A percentile compares a stretch with the other conserved stretches of the same genome.
Evolutionary conservation across 2,888 invertebrate species (phyloP).

Genomic region (Artemia sinica): DNA sequence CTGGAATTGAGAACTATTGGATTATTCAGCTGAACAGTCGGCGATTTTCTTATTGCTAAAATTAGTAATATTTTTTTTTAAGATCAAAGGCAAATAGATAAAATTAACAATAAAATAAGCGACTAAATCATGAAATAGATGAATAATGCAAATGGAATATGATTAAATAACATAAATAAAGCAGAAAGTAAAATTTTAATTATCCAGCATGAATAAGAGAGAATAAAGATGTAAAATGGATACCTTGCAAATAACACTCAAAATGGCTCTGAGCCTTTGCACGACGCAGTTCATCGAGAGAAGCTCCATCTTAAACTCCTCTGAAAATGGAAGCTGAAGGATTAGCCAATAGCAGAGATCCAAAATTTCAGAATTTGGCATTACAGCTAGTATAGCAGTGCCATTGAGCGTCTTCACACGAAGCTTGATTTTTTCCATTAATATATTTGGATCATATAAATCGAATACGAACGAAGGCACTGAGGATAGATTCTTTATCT

Average conservation of each 20-base stretch:
- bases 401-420: neutral
- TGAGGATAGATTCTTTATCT: neutral
- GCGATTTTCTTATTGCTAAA: too few relatives aligned
- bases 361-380: constrained; percentile 38
- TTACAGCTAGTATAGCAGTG: neutral
- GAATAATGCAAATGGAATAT: too few relatives aligned
- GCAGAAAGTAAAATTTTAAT: too few relatives aligned
- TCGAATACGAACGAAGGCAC: neutral
- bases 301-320: constrained; percentile 43
- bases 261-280: constrained; percentile 39
- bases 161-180: too few relatives aligned
- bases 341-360: constrained; percentile 63
- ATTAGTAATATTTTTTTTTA: too few relatives aligned
- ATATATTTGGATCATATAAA: constrained; percentile 1
- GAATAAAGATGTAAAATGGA: constrained; percentile 11
- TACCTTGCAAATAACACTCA: constrained; percentile 36
- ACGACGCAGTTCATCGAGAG: constrained; percentile 49
- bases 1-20: too few relatives aligned
- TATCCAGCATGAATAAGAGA: too few relatives aligned
- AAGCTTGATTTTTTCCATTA: neutral
- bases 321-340: constrained; percentile 51
- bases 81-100: too few relatives aligned
- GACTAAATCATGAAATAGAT: too few relatives aligned
- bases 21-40: too few relatives aligned
- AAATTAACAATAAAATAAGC: too few relatives aligned